Percentiles rank a stretch among this genome's conserved stretches.
Evolutionary conservation across 2,888 invertebrate species (phyloP).

Genomic region (Melieria picta): DNA sequence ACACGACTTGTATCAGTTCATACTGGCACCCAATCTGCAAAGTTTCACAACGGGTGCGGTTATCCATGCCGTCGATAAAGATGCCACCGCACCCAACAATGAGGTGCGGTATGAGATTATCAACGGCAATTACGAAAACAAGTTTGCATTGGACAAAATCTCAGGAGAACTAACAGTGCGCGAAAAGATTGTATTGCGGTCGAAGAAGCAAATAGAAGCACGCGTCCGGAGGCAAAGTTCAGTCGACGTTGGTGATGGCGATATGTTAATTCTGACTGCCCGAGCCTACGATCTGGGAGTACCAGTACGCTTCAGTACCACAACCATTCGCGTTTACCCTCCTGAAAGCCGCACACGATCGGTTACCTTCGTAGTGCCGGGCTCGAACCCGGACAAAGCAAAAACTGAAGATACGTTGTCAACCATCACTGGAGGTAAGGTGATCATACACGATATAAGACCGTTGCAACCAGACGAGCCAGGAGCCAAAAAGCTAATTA

Average conservation of each 20-base stretch:
- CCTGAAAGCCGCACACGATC: constrained; percentile 80
- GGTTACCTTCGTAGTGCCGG: constrained; percentile 85
- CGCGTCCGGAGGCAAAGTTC: constrained; percentile 44
- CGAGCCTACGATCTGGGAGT: constrained; percentile 87
- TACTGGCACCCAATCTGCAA: constrained; percentile 77
- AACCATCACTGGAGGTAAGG: constrained; percentile 82
- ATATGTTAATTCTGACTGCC: constrained; percentile 73
- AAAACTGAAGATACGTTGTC: constrained; percentile 80
- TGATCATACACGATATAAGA: constrained; percentile 78
- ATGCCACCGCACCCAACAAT: constrained; percentile 86
- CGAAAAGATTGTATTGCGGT: constrained; percentile 64
- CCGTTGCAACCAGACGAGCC: constrained; percentile 72
- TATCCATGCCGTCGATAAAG: constrained; percentile 84
- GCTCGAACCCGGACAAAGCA: constrained; percentile 76
- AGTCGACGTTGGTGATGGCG: constrained; percentile 42
- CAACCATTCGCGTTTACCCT: constrained; percentile 80
- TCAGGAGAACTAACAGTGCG: constrained; percentile 79
- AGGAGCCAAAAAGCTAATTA: constrained; percentile 69
- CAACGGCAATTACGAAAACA: constrained; percentile 79
- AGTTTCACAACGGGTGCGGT: constrained; percentile 82
- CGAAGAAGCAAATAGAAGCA: constrained; percentile 58
- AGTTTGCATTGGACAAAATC: constrained; percentile 78
- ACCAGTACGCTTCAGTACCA: constrained; percentile 78
- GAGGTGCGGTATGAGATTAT: constrained; percentile 85
- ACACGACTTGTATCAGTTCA: constrained; percentile 81